A percentile compares a stretch with the other conserved stretches of the same genome.
Evolutionary conservation across 2,797 vertebrate genomes (phyloP).

Genomic region (Esox masquinongy): DNA sequence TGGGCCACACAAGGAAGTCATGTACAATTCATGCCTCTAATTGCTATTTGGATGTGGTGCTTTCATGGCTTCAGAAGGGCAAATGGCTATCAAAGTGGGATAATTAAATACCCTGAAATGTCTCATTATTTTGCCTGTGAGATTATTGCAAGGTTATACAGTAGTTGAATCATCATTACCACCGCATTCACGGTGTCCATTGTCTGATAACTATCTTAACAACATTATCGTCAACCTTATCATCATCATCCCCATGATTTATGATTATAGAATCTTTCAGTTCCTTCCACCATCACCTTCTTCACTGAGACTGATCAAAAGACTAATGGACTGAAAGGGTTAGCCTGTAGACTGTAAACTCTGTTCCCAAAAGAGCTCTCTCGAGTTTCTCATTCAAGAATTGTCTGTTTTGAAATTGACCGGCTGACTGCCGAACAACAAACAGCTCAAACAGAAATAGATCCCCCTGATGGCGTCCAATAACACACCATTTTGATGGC

Average conservation of each 20-base stretch:
- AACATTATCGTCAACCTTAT: conserved; percentile 7
- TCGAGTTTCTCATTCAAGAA: conserved; percentile 9
- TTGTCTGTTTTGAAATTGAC: conserved; percentile 7
- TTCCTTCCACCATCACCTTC: not conserved
- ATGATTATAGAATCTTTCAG: no score
- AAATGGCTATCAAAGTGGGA: conserved; percentile 7
- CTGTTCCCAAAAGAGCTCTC: not conserved
- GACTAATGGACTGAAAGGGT: not conserved
- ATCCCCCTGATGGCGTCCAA: conserved; percentile 22
- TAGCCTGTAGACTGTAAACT: not conserved
- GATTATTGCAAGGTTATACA: conserved; percentile 11
- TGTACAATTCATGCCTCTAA: not conserved
- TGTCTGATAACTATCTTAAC: not conserved
- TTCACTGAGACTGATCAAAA: not conserved
- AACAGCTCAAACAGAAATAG: conserved; percentile 28
- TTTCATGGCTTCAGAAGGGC: conserved; percentile 9
- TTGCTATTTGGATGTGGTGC: not conserved
- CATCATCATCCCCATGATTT: not conserved
- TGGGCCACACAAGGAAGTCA: not conserved
- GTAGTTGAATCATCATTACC: not conserved
- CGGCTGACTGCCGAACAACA: conserved; percentile 18
- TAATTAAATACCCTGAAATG: conserved; percentile 3
- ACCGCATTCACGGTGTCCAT: conserved; percentile 3
- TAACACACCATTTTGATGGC: conserved; percentile 27
- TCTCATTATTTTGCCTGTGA: not conserved